Conservation (phyloP, 1,140 invertebrate species). For the Vanessa tameamea region DNA sequence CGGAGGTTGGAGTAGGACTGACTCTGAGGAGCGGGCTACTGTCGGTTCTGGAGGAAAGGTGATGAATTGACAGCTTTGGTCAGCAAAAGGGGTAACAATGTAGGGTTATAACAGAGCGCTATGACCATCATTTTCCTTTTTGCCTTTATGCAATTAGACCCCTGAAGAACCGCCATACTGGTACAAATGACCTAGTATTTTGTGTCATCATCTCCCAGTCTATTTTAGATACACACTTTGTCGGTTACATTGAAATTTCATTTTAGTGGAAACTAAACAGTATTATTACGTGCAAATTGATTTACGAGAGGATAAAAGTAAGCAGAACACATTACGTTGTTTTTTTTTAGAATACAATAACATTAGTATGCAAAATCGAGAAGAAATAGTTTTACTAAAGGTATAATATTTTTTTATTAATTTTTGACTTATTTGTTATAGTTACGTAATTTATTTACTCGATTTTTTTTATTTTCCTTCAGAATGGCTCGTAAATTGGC, state of each 20-base stretch:
- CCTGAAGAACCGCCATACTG: no score
- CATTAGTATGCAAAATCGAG: conserved; percentile 52
- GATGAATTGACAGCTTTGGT: no score
- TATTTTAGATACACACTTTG: conserved; percentile 45
- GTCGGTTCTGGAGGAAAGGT: no score
- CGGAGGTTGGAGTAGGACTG: no score
- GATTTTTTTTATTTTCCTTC: conserved; percentile 49
- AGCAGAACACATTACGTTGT: conserved; percentile 42
- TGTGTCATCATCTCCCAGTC: no score
- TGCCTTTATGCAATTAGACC: no score
- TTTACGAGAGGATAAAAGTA: conserved; percentile 49
- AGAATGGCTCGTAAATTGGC: conserved; percentile 46
- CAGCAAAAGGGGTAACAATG: no score
- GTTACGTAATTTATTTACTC: conserved; percentile 49
- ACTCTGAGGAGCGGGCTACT: no score
- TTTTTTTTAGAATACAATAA: conserved; percentile 48
- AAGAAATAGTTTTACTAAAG: conserved; percentile 43
- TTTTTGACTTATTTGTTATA: conserved; percentile 48
- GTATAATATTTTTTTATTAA: conserved; percentile 43
- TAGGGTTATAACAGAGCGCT: no score
- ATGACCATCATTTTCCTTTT: no score
- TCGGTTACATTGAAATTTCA: conserved; percentile 46
- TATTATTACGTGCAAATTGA: conserved; percentile 45
- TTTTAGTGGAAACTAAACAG: conserved; percentile 34
- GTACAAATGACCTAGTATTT: no score